These are phyloP conservation scores for Suncus etruscus DNA, from an alignment of 2,113 vertebrate genomes.

Conservation along the genomic window DNA sequence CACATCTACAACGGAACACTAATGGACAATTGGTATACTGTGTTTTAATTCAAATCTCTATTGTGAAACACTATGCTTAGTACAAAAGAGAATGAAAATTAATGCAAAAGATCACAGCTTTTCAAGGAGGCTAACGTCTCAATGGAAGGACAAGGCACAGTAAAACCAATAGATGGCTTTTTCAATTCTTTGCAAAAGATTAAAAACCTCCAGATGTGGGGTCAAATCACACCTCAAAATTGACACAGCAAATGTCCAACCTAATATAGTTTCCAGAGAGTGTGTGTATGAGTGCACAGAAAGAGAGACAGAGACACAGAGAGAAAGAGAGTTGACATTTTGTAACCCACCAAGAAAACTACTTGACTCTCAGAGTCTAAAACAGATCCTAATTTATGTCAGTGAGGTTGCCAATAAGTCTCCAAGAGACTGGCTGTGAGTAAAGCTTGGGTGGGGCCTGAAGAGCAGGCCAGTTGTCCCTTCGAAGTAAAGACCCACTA, in stretches of 20 bases:
- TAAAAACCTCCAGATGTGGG: conserved; percentile 59
- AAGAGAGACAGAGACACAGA: too few relatives aligned
- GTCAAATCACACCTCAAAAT: conserved; percentile 21
- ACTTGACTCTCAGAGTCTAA: conserved; percentile 41
- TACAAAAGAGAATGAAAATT: neutral
- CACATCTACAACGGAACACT: neutral
- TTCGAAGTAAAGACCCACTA: neutral
- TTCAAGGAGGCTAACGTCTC: neutral
- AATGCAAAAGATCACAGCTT: neutral
- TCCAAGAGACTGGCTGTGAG: neutral
- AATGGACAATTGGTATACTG: neutral
- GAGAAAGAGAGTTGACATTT: conserved; percentile 13
- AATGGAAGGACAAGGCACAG: neutral
- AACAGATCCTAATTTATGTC: neutral
- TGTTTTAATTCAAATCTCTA: neutral
- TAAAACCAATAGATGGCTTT: conserved; percentile 5
- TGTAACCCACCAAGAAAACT: conserved; percentile 39
- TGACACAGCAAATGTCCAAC: conserved; percentile 19
- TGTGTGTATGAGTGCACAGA: neutral
- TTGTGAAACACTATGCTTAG: neutral
- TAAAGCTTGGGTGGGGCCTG: neutral
- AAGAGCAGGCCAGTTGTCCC: neutral
- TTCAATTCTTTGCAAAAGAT: conserved; percentile 48
- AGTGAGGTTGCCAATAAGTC: neutral
- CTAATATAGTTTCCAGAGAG: too few relatives aligned